A percentile compares a stretch with the other conserved stretches of the same genome.
Conservation (phyloP, 2,797 vertebrate genomes). For the Diceros bicornis region DNA sequence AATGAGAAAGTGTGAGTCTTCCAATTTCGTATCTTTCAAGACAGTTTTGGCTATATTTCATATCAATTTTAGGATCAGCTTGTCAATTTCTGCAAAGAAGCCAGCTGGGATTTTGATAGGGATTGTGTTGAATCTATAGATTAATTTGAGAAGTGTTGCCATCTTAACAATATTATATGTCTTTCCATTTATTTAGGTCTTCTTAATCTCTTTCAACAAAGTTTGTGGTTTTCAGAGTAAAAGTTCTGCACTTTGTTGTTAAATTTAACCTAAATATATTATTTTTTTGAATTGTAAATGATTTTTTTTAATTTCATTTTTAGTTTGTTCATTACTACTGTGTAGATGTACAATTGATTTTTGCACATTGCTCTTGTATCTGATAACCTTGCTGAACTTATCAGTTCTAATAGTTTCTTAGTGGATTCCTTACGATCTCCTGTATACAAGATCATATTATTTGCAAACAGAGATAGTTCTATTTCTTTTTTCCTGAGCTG, state of each 20-base stretch:
- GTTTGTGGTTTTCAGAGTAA: background rate
- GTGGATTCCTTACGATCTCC: background rate
- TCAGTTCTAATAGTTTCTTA: background rate
- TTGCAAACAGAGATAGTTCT: background rate
- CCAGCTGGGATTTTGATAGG: background rate
- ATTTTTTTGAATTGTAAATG: background rate
- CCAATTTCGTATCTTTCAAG: background rate
- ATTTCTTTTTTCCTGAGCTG: background rate
- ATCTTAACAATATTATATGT: background rate
- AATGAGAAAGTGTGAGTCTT: background rate
- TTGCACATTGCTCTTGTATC: background rate
- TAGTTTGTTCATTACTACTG: background rate
- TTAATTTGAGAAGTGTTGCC: background rate
- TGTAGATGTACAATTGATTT: background rate
- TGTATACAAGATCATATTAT: background rate
- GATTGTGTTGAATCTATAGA: background rate
- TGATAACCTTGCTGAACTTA: background rate
- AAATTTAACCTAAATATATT: background rate
- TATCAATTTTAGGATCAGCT: background rate
- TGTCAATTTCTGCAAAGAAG: background rate
- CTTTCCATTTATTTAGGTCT: slow-evolving; percentile 2
- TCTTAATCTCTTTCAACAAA: background rate
- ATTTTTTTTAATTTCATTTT: background rate
- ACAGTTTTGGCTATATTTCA: background rate
- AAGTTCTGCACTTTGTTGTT: background rate